Evolutionary conservation across 1,140 invertebrate species (phyloP).

Genomic region (Saccostrea cuccullata): DNA sequence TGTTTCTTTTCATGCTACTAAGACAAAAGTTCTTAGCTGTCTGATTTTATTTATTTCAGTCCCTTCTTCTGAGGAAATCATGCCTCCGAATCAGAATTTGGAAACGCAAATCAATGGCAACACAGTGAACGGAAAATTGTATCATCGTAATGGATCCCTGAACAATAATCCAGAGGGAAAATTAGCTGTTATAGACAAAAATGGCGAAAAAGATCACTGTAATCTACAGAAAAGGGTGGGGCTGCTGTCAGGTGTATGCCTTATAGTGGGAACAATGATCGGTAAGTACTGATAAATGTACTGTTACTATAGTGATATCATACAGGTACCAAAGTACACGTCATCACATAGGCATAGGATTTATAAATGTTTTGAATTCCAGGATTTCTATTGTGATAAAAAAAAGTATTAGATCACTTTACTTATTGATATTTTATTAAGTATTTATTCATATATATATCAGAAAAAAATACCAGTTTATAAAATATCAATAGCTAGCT

Average conservation of each 20-base stretch:
- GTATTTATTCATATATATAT: too few species aligned
- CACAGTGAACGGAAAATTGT: constrained; percentile 12
- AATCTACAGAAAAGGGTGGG: constrained; percentile 71
- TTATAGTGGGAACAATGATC: constrained; percentile 77
- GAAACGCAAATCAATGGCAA: not conserved
- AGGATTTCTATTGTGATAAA: too few species aligned
- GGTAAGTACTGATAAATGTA: constrained; percentile 78
- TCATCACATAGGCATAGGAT: too few species aligned
- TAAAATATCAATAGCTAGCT: too few species aligned
- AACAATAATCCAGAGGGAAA: constrained; percentile 48
- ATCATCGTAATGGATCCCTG: constrained; percentile 46
- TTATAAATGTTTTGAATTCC: too few species aligned
- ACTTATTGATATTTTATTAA: too few species aligned
- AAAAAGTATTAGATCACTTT: too few species aligned
- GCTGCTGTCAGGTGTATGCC: constrained; percentile 70
- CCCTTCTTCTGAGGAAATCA: not conserved
- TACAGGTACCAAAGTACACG: too few species aligned
- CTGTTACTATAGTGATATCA: too few species aligned
- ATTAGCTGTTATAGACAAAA: not conserved
- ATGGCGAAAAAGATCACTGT: constrained; percentile 48
- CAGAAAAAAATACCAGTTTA: too few species aligned
- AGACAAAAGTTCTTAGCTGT: not conserved
- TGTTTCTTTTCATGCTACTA: not conserved
- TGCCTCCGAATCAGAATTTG: constrained; percentile 29
- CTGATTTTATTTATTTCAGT: not conserved